These are phyloP conservation scores for Papilio elwesi DNA, from an alignment of 2,888 invertebrate genomes.

Conservation along the genomic window DNA sequence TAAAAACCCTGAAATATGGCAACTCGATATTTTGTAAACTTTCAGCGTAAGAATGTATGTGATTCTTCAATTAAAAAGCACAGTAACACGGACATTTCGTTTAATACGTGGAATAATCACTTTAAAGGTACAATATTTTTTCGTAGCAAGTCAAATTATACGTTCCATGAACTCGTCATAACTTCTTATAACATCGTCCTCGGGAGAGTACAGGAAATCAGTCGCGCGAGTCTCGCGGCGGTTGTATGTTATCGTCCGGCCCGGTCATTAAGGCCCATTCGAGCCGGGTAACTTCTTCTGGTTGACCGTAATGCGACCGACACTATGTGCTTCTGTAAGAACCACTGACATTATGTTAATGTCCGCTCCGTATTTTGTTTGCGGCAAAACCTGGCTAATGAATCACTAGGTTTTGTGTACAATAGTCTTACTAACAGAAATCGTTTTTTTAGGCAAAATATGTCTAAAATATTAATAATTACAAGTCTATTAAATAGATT, in stretches of 20 bases:
- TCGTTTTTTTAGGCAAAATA: too few species aligned
- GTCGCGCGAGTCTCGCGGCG: slow-evolving; percentile 54
- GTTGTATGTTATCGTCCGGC: slow-evolving; percentile 64
- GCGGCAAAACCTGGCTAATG: slow-evolving; percentile 5
- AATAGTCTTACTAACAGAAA: too few species aligned
- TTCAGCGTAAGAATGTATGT: not conserved
- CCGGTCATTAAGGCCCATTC: slow-evolving; percentile 75
- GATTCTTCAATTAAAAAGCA: not conserved
- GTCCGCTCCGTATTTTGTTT: slow-evolving; percentile 37
- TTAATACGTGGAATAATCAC: not conserved
- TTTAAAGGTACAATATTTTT: slow-evolving; percentile 7
- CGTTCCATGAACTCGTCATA: slow-evolving; percentile 51
- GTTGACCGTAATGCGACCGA: slow-evolving; percentile 54
- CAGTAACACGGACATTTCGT: not conserved
- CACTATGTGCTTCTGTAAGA: slow-evolving; percentile 43
- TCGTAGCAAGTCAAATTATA: slow-evolving; percentile 24
- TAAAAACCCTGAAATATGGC: too few species aligned
- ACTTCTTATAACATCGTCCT: slow-evolving; percentile 62
- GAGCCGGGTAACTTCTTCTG: slow-evolving; percentile 63
- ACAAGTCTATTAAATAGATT: too few species aligned
- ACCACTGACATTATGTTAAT: slow-evolving; percentile 40
- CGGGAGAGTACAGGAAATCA: slow-evolving; percentile 51
- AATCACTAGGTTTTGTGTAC: slow-evolving; percentile 43
- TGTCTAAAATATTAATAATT: too few species aligned
- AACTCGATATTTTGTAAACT: too few species aligned